phyloP scores from a whole-genome alignment of 92 coral and sea anemone species.

The Paramuricea clavata region DNA sequence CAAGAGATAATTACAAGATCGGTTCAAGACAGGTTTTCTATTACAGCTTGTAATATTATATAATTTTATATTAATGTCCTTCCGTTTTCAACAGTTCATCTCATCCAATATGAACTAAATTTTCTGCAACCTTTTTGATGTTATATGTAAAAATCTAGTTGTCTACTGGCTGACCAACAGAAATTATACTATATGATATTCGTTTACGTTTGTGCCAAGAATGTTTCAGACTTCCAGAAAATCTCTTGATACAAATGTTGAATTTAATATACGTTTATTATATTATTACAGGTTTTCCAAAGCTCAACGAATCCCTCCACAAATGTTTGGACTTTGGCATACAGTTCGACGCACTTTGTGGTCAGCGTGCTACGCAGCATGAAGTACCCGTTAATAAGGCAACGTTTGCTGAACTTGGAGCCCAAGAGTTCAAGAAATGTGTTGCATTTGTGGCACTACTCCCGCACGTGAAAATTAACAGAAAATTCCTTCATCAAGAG shows the following conservation, averaged over 20 bases:
- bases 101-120: slow-evolving; percentile 17
- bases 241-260: too few species aligned
- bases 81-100: neutral
- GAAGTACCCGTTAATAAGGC: neutral
- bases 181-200: neutral
- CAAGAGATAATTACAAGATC: neutral
- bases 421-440: neutral
- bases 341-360: neutral
- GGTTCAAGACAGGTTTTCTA: neutral
- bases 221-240: neutral
- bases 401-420: neutral
- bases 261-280: too few species aligned
- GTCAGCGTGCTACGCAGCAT: neutral
- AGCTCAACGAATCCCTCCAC: neutral
- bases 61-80: neutral
- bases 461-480: neutral
- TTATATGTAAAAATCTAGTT: slow-evolving; percentile 13
- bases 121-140: slow-evolving; percentile 10
- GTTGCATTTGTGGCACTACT: neutral
- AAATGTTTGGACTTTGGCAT: neutral
- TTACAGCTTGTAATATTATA: neutral
- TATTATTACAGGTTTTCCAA: too few species aligned
- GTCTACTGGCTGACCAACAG: neutral
- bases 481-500: slow-evolving; percentile 34
- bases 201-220: neutral